phyloP scores from a whole-genome alignment of 1,140 invertebrate species.

The Probaryconus sp. region DNA sequence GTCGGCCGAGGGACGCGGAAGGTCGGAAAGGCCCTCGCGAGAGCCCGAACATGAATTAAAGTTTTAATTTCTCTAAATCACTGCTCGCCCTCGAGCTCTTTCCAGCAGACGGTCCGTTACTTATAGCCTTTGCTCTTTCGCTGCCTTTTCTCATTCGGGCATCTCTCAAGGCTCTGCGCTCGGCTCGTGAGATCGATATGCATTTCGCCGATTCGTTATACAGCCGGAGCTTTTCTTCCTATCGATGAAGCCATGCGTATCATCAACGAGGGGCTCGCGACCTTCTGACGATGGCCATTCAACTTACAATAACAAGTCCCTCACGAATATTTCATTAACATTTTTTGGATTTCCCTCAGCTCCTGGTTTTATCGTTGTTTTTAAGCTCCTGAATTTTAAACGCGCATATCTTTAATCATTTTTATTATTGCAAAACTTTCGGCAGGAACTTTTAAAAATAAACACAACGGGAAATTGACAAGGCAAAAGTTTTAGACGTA shows the following conservation, averaged over 20 bases:
- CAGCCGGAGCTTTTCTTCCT: conserved; percentile 45
- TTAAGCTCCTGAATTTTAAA: no score
- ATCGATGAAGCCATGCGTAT: conserved; percentile 52
- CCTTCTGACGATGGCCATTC: conserved; percentile 32
- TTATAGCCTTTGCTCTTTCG: conserved; percentile 76
- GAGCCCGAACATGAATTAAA: conserved; percentile 78
- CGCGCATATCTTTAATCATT: no score
- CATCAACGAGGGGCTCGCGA: conserved; percentile 35
- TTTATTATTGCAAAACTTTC: no score
- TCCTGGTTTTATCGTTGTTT: no score
- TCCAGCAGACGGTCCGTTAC: conserved; percentile 77
- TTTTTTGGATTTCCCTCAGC: background rate
- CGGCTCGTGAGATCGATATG: conserved; percentile 69
- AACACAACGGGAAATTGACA: no score
- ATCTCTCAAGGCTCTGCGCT: conserved; percentile 21
- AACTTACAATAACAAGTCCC: conserved; percentile 43
- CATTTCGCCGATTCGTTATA: conserved; percentile 60
- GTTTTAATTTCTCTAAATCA: conserved; percentile 80
- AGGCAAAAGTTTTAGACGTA: no score
- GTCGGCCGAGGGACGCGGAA: conserved; percentile 51
- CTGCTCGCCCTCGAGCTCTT: conserved; percentile 74
- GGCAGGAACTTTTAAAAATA: no score
- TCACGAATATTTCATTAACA: conserved; percentile 48
- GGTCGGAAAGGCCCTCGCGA: conserved; percentile 59
- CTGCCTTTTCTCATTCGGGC: conserved; percentile 66